phyloP scores from a whole-genome alignment of 2,797 vertebrate species.

The Halcyon chelicuti region DNA sequence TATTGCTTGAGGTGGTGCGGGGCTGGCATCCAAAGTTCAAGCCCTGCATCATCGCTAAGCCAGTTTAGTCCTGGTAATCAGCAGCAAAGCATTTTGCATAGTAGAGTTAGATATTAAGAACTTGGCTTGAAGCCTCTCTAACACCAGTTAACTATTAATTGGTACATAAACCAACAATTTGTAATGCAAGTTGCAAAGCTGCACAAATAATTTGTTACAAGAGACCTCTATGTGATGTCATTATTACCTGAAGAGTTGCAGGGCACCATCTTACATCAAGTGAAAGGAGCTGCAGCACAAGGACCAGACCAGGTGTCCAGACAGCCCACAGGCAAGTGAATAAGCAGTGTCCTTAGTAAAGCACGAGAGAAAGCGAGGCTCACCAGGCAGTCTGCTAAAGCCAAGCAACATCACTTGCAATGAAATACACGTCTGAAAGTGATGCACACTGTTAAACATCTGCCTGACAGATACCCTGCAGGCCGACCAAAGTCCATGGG shows the following conservation, averaged over 20 bases:
- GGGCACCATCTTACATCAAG: background rate
- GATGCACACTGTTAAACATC: background rate
- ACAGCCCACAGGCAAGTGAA: background rate
- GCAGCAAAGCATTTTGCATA: background rate
- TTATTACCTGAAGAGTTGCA: background rate
- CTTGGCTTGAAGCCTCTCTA: background rate
- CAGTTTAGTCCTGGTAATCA: background rate
- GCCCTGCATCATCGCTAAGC: background rate
- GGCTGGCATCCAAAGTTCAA: background rate
- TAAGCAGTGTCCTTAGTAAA: background rate
- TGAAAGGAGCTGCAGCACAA: background rate
- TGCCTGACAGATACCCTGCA: background rate
- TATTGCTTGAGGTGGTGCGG: background rate
- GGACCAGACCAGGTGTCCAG: background rate
- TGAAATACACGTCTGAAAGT: background rate
- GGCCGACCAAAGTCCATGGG: accelerated
- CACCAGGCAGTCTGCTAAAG: background rate
- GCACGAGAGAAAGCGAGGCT: background rate
- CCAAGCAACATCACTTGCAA: background rate
- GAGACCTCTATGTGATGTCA: accelerated
- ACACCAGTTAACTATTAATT: background rate
- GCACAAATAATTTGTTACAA: background rate
- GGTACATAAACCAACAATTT: background rate
- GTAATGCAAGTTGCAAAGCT: background rate
- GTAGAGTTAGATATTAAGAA: background rate